Base-by-base conservation (phyloP, 2,113 vertebrate genomes). In the Dicrurus megarhynchus region DNA sequence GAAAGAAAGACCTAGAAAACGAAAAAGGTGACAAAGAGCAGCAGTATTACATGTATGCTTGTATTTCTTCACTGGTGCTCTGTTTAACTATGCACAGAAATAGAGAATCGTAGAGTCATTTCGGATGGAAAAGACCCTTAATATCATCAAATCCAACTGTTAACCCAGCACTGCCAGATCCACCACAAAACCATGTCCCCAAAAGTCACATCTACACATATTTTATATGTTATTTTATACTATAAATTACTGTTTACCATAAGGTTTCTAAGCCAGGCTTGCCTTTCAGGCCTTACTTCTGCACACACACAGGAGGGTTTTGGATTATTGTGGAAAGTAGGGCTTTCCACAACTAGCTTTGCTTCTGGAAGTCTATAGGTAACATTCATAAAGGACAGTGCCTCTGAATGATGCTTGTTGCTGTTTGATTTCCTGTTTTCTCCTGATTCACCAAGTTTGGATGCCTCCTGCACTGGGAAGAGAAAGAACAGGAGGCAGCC, bases 401-500 rank as follows among this genome's bases (percentile, higher is more conserved):
- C 23, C 39, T 50, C n/a, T 68, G 59, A 75, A 49, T 2, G 2
- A 28, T 2, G 3, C 21, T 53, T 52, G 8, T 24, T 75, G 24
- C 24, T 56, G 27, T 93, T 57, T 79, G 47, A 64, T 37, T 73
- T 82, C 39, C n/a, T 75, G 5, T 61, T 75, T 55, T 81, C 26
- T 74, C 64, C 53, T 61, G 44, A 28, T 50, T 30, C 0, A 0
- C 0, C 20, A 59, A 12, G 7, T 53, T 61, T 61, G 28, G 23
- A 15, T 77, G n/a, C 41, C 46, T 88, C 32, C 53, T 88, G 37
- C 35, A 15, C 10, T 13, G 27, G 28, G 37, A 79, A 64, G n/a
- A 32, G 26, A 78, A 79, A 44, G 30, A 28, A 30, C 12, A 74
- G 53, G 37, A 92, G 55, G 55, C 24, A 77, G 41, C 16, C 27